Conservation (phyloP, 2,113 vertebrate species). For the Pagrus major region DNA sequence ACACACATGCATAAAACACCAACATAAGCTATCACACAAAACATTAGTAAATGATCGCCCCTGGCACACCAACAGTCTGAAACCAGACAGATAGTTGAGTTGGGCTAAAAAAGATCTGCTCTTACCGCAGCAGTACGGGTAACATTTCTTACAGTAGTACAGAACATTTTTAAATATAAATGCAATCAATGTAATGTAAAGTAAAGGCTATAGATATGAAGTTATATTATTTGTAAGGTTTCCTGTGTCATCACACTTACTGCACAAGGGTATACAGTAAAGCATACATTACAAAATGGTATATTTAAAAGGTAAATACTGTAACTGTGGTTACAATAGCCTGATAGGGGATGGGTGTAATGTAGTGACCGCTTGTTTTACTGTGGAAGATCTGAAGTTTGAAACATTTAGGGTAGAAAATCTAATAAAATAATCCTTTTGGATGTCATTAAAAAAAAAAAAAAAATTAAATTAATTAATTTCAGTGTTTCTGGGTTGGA, state of each 20-base stretch:
- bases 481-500: neutral
- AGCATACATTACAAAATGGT: neutral
- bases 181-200: neutral
- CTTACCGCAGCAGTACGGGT: neutral
- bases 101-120: conserved; percentile 41
- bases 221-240: conserved; percentile 10
- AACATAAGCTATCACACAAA: conserved; percentile 72
- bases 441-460: too few species aligned
- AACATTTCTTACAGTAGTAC: conserved; percentile 22
- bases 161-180: neutral
- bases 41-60: conserved; percentile 72
- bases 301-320: neutral
- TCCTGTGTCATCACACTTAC: neutral
- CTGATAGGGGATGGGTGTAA: too few species aligned
- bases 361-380: too few species aligned
- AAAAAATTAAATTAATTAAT: too few species aligned
- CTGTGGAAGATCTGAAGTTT: neutral
- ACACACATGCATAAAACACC: conserved; percentile 35
- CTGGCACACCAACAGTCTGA: conserved; percentile 61
- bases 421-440: neutral
- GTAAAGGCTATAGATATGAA: neutral
- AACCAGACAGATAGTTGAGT: conserved; percentile 58
- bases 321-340: neutral
- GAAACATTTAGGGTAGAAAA: neutral
- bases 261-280: neutral